Evolutionary conservation across 2,888 invertebrate species (phyloP), one percentile per base, ranked within the genome.

Genomic region (Troilus luridus): DNA sequence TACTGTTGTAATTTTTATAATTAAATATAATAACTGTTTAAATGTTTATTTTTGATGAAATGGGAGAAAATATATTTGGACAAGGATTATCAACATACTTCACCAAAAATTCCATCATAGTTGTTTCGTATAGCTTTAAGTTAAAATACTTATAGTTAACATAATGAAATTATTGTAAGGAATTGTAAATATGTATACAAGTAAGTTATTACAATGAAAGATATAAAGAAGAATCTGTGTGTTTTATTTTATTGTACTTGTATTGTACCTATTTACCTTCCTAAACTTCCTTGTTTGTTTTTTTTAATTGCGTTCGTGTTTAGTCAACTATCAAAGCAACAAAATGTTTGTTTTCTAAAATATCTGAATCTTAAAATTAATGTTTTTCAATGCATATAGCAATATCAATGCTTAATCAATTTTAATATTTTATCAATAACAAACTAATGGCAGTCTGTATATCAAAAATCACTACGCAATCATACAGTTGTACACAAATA

Each of bases 141-240:
- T 90, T 92, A 91, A 91, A 92, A 91, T 91, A 91, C 88, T 89
- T 92, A 92, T 91, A 92, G 91, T 91, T 92, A 90, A 90, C 89
- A 88, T 91, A 91, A 91, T 91, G 81, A 92, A 92, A 91, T 91
- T 92, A 92, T 92, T 92, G 91, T 92, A 93, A 93, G 92, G 89
- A 91, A 90, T 92, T 92, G 92, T 92, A 91, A 93, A 92, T 92
- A 92, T 92, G 92, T 93, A 92, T 92, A 93, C 92, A 92, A 90
- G 91, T 92, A 92, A 92, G 92, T 93, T 93, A 93, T 92, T 93
- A 93, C 92, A 93, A 92, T 92, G 92, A 92, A 92, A 92, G 88
- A 88, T 90, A 85, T 77, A 90, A 90, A 60, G 85, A 85, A 85
- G n/a, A 58, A 56, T 85, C 41, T 21, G 21, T 85, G 56, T 85